Evolutionary conservation across 2,888 invertebrate genomes (phyloP).

Genomic region (Elegia similella): DNA sequence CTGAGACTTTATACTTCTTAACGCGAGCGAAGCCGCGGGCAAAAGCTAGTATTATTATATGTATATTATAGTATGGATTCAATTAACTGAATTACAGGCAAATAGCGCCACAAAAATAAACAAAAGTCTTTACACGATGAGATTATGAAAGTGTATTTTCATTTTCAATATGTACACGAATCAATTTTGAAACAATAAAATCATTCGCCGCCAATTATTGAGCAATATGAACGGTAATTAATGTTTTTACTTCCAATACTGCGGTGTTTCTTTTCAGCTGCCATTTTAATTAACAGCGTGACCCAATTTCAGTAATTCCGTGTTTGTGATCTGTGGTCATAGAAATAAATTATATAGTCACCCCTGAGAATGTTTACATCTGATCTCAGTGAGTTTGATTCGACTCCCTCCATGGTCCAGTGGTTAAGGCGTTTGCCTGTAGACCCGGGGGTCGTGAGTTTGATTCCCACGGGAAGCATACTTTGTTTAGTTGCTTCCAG

Average conservation of each 20-base stretch:
- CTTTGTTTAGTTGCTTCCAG: too few relatives aligned
- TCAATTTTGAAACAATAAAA: slow-evolving; percentile 14
- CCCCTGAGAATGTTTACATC: neutral
- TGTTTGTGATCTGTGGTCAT: slow-evolving; percentile 63
- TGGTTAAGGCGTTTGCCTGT: too few relatives aligned
- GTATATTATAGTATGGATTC: too few relatives aligned
- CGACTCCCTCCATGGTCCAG: too few relatives aligned
- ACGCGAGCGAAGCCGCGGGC: too few relatives aligned
- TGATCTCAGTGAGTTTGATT: neutral
- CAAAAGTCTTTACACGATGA: neutral
- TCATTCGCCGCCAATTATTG: slow-evolving; percentile 10
- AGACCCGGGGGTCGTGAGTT: too few relatives aligned
- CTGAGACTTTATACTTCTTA: too few relatives aligned
- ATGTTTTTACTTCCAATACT: slow-evolving; percentile 30
- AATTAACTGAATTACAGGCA: too few relatives aligned
- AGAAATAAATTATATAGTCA: slow-evolving; percentile 19
- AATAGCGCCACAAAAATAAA: neutral
- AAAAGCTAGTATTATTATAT: too few relatives aligned
- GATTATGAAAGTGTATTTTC: neutral
- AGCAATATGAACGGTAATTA: slow-evolving; percentile 24
- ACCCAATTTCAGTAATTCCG: slow-evolving; percentile 61
- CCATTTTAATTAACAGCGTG: slow-evolving; percentile 58
- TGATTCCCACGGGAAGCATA: too few relatives aligned
- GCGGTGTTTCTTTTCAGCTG: slow-evolving; percentile 36
- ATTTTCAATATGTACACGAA: slow-evolving; percentile 5